Conservation (phyloP, 2,113 vertebrate genomes). For the Cranoglanis bouderius region DNA sequence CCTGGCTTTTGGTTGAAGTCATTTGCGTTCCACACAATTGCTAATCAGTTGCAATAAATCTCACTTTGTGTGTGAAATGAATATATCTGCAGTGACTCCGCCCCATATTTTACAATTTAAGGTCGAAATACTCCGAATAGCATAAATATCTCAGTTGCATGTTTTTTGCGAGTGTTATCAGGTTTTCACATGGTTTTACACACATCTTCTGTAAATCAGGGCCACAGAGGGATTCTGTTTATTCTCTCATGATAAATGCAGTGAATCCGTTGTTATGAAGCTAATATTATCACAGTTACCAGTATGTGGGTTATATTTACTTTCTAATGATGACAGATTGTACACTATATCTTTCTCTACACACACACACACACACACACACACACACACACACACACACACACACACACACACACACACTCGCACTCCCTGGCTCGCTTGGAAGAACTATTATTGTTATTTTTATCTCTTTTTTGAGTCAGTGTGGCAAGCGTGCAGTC, state of each 20-base stretch:
- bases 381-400: slow-evolving; percentile 4
- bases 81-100: background rate
- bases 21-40: background rate
- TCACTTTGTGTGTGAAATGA: too few species aligned
- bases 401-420: slow-evolving; percentile 1
- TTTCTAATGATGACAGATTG: background rate
- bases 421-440: background rate
- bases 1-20: background rate
- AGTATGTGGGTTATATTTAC: background rate
- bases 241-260: background rate
- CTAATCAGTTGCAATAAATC: background rate
- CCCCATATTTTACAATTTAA: too few species aligned
- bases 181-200: background rate
- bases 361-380: slow-evolving; percentile 7
- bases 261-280: background rate
- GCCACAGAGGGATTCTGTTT: background rate
- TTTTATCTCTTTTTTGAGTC: background rate
- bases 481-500: background rate
- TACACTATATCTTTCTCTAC: background rate
- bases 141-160: too few species aligned
- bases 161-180: background rate
- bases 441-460: background rate
- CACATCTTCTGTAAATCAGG: background rate
- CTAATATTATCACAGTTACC: background rate
- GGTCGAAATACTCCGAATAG: too few species aligned